phyloP scores from a whole-genome alignment of 2,888 invertebrate genomes.

The Drosophila robusta region DNA sequence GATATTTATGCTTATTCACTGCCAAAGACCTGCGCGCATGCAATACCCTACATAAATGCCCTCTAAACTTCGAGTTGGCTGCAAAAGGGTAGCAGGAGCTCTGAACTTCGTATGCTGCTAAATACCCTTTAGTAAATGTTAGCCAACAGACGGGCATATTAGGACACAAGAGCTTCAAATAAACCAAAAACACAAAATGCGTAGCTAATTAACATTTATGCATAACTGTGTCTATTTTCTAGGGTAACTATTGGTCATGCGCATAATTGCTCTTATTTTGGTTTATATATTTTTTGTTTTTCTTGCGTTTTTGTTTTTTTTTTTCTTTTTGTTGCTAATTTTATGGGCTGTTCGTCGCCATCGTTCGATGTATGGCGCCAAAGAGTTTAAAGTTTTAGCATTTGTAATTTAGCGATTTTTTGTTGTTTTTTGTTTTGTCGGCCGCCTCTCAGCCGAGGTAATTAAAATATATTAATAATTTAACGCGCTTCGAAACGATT shows the following conservation, averaged over 20 bases:
- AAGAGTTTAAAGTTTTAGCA: slow-evolving; percentile 76
- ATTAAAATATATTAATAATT: slow-evolving; percentile 80
- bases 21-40: not conserved
- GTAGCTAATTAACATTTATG: too few species aligned
- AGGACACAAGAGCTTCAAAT: too few species aligned
- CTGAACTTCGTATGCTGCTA: not conserved
- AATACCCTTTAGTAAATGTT: not conserved
- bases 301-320: not conserved
- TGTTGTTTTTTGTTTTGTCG: slow-evolving; percentile 1
- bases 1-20: slow-evolving; percentile 26
- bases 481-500: slow-evolving; percentile 62
- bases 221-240: not conserved
- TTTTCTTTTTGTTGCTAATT: slow-evolving; percentile 35
- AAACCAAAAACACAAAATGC: too few species aligned
- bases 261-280: not conserved
- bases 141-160: too few species aligned
- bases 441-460: slow-evolving; percentile 36
- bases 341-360: slow-evolving; percentile 48
- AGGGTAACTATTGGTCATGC: slow-evolving; percentile 13
- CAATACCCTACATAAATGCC: not conserved
- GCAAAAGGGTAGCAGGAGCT: too few species aligned
- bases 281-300: not conserved
- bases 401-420: slow-evolving; percentile 59
- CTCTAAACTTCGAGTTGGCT: not conserved
- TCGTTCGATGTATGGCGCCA: slow-evolving; percentile 70